Percentiles rank a stretch among this genome's conserved stretches.
These are phyloP conservation scores for Heliocidaris erythrogramma DNA, from an alignment of 35 echinoderm and acorn worm species.

Conservation along the genomic window DNA sequence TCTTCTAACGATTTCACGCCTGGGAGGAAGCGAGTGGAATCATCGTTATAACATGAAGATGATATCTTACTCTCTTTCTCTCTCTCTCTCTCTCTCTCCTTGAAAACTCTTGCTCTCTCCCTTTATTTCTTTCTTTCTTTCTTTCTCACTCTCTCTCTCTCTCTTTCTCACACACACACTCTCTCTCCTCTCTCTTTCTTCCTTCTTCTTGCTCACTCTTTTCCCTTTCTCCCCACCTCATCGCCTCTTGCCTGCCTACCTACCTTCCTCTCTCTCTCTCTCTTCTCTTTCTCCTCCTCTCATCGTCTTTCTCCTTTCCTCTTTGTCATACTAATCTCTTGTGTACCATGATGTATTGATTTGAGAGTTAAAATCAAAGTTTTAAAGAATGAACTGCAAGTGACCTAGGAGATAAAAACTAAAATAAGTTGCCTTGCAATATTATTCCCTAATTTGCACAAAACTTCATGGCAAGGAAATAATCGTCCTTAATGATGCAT, in stretches of 20 bases:
- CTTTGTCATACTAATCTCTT: not conserved
- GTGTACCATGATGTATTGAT: not conserved
- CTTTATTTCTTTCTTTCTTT: not conserved
- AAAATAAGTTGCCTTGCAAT: not conserved
- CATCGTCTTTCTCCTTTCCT: not conserved
- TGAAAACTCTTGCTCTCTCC: not conserved
- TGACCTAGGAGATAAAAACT: not conserved
- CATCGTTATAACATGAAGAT: not conserved
- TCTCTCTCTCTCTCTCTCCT: not conserved
- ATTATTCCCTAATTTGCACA: not conserved
- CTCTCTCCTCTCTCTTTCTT: not conserved
- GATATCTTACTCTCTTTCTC: conserved; percentile 7
- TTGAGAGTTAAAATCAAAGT: not conserved
- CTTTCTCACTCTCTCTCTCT: not conserved
- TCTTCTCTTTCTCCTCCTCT: not conserved
- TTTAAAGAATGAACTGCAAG: not conserved
- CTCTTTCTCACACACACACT: not conserved
- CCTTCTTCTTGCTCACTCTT: not conserved
- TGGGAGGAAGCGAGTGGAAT: not conserved
- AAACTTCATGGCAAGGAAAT: not conserved
- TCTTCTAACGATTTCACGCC: not conserved
- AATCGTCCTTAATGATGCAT: not conserved
- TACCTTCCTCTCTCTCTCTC: not conserved
- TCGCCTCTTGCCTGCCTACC: not conserved
- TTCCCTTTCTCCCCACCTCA: not conserved